Base-by-base conservation (phyloP, 1,140 invertebrate species). In the Leucophenga varia region DNA sequence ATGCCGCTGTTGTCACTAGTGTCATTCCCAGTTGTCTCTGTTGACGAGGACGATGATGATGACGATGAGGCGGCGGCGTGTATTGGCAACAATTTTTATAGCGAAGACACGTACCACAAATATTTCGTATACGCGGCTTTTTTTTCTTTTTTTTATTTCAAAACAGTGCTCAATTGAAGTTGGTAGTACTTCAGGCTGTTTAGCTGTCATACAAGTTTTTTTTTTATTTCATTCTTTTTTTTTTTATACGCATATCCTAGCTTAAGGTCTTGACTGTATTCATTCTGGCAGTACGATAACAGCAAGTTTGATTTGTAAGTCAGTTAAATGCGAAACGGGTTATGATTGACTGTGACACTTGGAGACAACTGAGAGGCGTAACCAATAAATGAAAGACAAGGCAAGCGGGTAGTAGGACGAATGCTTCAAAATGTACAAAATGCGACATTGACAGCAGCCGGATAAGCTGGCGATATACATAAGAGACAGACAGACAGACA, bases 261-360 rank as follows among this genome's bases (percentile, higher is more conserved):
- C n/a, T n/a, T n/a, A n/a, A n/a, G n/a, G n/a, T n/a, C n/a, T n/a
- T n/a, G n/a, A n/a, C n/a, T n/a, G n/a, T n/a, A n/a, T n/a, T n/a
- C n/a, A n/a, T 25, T 10, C 22, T 25, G 5, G 22, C 22, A 25
- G 22, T 25, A 25, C 59, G 63, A 67, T 67, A 67, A 67, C 63
- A 49, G 61, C 10, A 10, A 6, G 59, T 65, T 64, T 65, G 63
- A 65, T 65, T 65, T 65, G 63, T 63, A 59, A 55, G 54, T 61
- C 48, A 44, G 61, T 58, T n/a, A n/a, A n/a, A 54, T 43, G 64
- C 36, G 56, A 61, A 67, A 67, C 63, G 63, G 63, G 63, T 67
- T 67, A 67, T 67, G 63, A 67, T 67, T 65, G 63, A 65, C 63
- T 61, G 61, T 44, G 49, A 41, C 49, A 42, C 7, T 7, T 28